Conservation (phyloP, 2,113 vertebrate genomes). For the Callopanchax toddi region DNA sequence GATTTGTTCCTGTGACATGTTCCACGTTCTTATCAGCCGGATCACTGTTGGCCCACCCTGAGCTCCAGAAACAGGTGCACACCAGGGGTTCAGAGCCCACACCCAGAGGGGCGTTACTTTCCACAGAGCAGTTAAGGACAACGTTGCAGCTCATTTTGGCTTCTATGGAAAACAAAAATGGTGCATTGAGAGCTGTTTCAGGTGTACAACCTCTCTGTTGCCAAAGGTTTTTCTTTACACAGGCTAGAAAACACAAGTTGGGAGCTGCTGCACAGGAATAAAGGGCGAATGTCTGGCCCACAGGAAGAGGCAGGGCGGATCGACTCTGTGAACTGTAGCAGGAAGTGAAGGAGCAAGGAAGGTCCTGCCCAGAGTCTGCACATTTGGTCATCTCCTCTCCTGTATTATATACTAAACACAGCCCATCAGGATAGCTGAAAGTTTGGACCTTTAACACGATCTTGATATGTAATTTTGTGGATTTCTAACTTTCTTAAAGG, state of each 20-base stretch:
- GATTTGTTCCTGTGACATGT: conserved; percentile 34
- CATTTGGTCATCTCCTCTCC: conserved; percentile 37
- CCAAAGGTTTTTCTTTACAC: conserved; percentile 21
- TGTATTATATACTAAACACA: conserved; percentile 27
- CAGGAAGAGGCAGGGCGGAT: conserved; percentile 75
- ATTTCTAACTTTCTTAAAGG: conserved; percentile 12
- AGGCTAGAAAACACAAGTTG: conserved; percentile 1
- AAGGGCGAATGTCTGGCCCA: conserved; percentile 53
- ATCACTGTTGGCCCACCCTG: conserved; percentile 52
- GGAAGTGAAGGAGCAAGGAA: conserved; percentile 74
- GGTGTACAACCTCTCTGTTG: conserved; percentile 7
- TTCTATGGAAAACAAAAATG: conserved; percentile 19
- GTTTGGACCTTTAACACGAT: conserved; percentile 12
- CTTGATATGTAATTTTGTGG: conserved; percentile 17
- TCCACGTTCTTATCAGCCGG: conserved; percentile 59
- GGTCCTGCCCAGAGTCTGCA: conserved; percentile 57
- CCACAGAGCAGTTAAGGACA: conserved; percentile 43
- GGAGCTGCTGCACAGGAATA: conserved; percentile 15
- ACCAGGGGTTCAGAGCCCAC: conserved; percentile 39
- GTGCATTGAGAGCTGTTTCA: conserved; percentile 23
- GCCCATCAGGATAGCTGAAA: conserved; percentile 16
- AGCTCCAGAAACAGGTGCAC: conserved; percentile 71
- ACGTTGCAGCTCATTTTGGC: conserved; percentile 36
- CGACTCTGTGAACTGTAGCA: conserved; percentile 53
- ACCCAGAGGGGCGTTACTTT: conserved; percentile 36